These are phyloP conservation scores for Odontomyia ornata DNA, from an alignment of 2,888 invertebrate species.

Conservation along the genomic window DNA sequence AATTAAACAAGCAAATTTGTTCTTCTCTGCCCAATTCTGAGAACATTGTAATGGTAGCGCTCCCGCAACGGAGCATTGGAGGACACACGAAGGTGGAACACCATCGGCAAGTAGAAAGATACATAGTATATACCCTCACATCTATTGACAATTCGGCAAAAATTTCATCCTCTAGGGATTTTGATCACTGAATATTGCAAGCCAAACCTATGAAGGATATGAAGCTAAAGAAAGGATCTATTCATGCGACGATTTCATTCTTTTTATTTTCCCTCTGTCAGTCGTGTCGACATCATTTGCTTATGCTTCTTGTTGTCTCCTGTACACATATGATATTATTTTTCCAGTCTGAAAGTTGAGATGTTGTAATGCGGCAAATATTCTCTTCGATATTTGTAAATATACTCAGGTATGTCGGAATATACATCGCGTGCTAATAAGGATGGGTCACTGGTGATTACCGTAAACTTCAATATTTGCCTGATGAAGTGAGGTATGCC, in stretches of 20 bases:
- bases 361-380: constrained; percentile 24
- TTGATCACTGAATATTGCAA: constrained; percentile 38
- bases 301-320: neutral
- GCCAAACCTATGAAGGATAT: constrained; percentile 20
- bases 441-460: too few species aligned
- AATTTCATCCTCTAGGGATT: constrained; percentile 39
- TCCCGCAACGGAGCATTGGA: neutral
- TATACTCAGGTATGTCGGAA: too few species aligned
- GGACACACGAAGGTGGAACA: neutral
- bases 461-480: too few species aligned
- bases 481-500: too few species aligned
- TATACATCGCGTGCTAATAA: too few species aligned
- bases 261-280: neutral
- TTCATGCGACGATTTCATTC: constrained; percentile 40
- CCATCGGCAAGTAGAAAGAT: neutral
- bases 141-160: constrained; percentile 43
- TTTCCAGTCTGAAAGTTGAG: neutral
- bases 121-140: neutral
- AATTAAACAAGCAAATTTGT: constrained; percentile 36
- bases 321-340: neutral
- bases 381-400: constrained; percentile 6
- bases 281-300: constrained; percentile 3
- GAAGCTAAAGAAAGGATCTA: constrained; percentile 33
- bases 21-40: neutral
- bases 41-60: neutral